Evolutionary conservation across 2,113 vertebrate genomes (phyloP), one percentile per base, ranked within the genome.

Genomic region (Vulpes ferrilata): DNA sequence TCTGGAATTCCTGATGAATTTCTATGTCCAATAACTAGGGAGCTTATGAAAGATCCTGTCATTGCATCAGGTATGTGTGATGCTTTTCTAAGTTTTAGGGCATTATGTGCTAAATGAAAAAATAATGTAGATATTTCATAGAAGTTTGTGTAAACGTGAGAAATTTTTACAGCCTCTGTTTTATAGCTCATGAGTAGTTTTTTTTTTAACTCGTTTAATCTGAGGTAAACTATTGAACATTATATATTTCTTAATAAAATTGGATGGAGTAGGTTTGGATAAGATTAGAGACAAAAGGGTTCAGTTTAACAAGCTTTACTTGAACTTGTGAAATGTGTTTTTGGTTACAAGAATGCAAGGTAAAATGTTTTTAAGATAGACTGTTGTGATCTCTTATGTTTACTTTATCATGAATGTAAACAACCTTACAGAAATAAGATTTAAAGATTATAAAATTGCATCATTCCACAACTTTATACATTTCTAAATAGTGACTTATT

Each of bases 21-120:
- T 93, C 97, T 99, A 30, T 99, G 99, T 94, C 99, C 99, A 19
- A 99, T 99, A 98, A 99, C 99, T 67, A 99, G 99, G 97, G 99
- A 99, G 93, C 96, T 99, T 76, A 99, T 99, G 99, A 99, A 98
- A 67, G 99, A 99, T 84, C 99, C 99, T 12, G 99, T 99, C 96
- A 99, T 99, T 10, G 99, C 99, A 92, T 98, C 99, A 99, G 99
- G 99, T 99, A 95, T 32, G 91, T 92, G 48, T 82, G 57, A 51
- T 35, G 15, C 17, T 55, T 3, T 3, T 0, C 4, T 67, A 67
- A 60, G 38, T 73, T 80, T 43, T 3, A 83, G 48, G 35, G 15
- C 3, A 9, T 74, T 32, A 11, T 32, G 9, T 65, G 48, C 22
- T 59, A 67, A 87, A 27, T 60, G 79, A 92, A 16, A 86, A 81